Evolutionary conservation across 2,113 vertebrate genomes (phyloP), one percentile per base, ranked within the genome.

Genomic region (Phalacrocorax aristotelis): DNA sequence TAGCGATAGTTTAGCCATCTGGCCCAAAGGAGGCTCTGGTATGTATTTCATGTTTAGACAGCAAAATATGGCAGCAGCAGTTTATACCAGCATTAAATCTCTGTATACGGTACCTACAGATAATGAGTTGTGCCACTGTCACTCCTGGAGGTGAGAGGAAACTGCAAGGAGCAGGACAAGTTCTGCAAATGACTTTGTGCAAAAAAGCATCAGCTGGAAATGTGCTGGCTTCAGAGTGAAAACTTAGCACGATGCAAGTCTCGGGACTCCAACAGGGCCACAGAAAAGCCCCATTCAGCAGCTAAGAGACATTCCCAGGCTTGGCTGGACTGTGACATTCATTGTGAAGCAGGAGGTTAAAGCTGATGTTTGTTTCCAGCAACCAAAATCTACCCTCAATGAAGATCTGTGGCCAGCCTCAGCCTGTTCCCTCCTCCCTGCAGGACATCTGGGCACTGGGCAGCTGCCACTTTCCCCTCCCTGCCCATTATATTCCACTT

Each of bases 401-500:
- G 21, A 17, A 27, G 13, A 72, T 17, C 23, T 68, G 38, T 2
- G 0, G 42, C 13, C 22, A 38, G 64, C 27, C 34, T 13, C 30
- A 55, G 13, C 5, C 20, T 10, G 7, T 5, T 18, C 9, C 32
- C 5, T 32, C 26, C 38, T 48, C 38, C 42, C n/a, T 8, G 26
- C 9, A 57, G 17, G 21, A 79, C 13, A 9, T 30, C 18, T 18
- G 0, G 0, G n/a, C 11, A 10, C 8, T 27, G 10, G 38, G n/a
- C n/a, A 77, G 38, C 62, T 4, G 3, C 4, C 18, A 4, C 44
- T 9, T 9, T 49, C 15, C 19, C 23, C 21, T 34, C 32, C 19
- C 25, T 6, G 13, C 10, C 44, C 2, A 0, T 34, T 21, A 23
- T 0, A 2, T 22, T 61, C 9, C 23, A 2, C 18, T 9, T 54